Evolutionary conservation across 2,888 invertebrate genomes (phyloP).

Genomic region (Strigamia crassipes): DNA sequence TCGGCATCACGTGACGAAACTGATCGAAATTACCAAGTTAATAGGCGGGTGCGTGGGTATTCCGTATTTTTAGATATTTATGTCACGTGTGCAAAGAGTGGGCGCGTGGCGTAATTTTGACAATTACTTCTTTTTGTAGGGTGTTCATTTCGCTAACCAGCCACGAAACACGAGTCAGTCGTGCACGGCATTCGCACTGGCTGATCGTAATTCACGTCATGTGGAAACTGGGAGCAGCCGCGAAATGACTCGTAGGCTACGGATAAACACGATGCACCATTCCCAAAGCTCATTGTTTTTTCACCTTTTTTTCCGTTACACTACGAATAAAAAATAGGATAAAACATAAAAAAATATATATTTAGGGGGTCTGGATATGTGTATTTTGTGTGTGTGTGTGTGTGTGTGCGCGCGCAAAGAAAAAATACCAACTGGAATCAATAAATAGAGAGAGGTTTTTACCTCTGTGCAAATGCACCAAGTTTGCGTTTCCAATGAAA

Average conservation of each 20-base stretch:
- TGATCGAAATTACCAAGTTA: neutral
- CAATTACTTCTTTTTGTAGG: slow-evolving; percentile 31
- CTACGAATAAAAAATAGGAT: neutral
- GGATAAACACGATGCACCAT: neutral
- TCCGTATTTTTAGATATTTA: neutral
- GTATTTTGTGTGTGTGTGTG: no score
- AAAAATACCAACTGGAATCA: neutral
- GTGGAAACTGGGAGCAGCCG: slow-evolving; percentile 1
- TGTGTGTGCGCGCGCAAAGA: no score
- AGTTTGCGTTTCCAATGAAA: slow-evolving; percentile 34
- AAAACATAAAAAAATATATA: neutral
- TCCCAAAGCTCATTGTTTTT: neutral
- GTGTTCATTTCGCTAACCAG: slow-evolving; percentile 31
- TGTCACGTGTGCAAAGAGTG: slow-evolving; percentile 2
- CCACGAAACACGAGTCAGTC: slow-evolving; percentile 34
- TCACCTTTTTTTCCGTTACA: neutral
- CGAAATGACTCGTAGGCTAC: slow-evolving; percentile 4
- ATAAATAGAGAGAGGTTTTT: neutral
- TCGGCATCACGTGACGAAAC: no score
- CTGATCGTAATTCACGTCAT: slow-evolving; percentile 29
- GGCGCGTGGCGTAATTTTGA: slow-evolving; percentile 2
- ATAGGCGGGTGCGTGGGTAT: neutral
- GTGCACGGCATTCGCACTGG: slow-evolving; percentile 14
- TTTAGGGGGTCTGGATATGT: neutral
- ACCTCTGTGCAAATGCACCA: neutral